Conservation (phyloP, 2,888 invertebrate genomes). For the Aricia artaxerxes region DNA sequence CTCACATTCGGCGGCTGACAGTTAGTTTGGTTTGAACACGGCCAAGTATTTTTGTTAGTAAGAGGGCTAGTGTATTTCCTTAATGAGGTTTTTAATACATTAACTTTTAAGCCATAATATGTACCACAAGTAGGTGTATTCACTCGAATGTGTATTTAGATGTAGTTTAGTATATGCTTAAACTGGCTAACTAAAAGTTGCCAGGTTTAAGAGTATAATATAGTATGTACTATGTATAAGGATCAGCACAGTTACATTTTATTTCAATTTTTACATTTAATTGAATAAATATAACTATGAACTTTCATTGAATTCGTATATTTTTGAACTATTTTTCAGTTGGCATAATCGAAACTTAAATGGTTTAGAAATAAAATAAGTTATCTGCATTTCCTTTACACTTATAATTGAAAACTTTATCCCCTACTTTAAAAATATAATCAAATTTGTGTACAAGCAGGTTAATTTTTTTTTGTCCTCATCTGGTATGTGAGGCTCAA, state of each 20-base stretch:
- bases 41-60: background rate
- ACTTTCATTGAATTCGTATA: too few relatives aligned
- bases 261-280: background rate
- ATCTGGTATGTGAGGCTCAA: too few relatives aligned
- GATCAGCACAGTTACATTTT: background rate
- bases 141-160: background rate
- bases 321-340: too few relatives aligned
- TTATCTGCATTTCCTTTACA: too few relatives aligned
- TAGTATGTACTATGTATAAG: background rate
- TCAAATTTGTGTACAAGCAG: too few relatives aligned
- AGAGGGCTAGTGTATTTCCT: background rate
- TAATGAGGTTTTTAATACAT: background rate
- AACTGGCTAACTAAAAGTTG: background rate
- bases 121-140: slow-evolving; percentile 4
- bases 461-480: too few relatives aligned
- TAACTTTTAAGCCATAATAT: background rate
- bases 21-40: too few relatives aligned
- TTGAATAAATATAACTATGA: background rate
- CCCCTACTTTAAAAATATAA: too few relatives aligned
- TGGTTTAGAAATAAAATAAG: too few relatives aligned
- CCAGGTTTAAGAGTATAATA: background rate
- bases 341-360: too few relatives aligned
- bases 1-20: too few relatives aligned
- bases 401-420: too few relatives aligned
- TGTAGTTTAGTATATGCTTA: slow-evolving; percentile 6